Base-by-base conservation (phyloP, 2,888 invertebrate genomes). In the Anarsia innoxiella region DNA sequence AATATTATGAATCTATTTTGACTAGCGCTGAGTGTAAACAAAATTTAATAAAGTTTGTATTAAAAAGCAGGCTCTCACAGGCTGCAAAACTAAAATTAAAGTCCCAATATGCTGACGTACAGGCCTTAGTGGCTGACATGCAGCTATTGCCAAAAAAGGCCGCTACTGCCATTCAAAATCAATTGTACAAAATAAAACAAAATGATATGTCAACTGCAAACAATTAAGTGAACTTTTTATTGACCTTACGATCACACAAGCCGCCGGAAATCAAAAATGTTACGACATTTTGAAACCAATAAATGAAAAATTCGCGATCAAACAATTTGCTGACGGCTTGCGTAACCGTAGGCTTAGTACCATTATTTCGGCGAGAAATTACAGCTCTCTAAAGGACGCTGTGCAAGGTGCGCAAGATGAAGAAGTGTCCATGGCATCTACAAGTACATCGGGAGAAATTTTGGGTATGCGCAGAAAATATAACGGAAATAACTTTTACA, bases 391-490 rank as follows among this genome's bases (percentile, higher is more conserved):
- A 8, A 44, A 39, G 23, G 42, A 46, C 13, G 46, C 42, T 1
- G 33, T 46, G 3, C 37, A 37, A 28, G 41, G 38, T n/a, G 46
- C 43, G 1, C 23, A 28, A 11, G 42, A 42, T 12, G 42, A 42
- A 19, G 36, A 38, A 8, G 8, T 28, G 9, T 15, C n/a, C n/a
- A n/a, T n/a, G n/a, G n/a, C 19, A n/a, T 28, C 40, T 5, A 8
- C 26, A 13, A 15, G n/a, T 9, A 13, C 19, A 8, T 15, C 16
- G 10, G 19, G 19, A 3, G 19, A 19, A 5, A 19, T 19, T 6
- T 19, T 19, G 6, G 19, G 19, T 19, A 19, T 3, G 6, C 4
- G 19, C 6, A 5, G 6, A 3, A 5, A 19, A 5, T 5, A 19
- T 19, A 3, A 6, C 6, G 19, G 19, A 5, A 19, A 19, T 19